phyloP scores from a whole-genome alignment of 2,797 vertebrate genomes.

The Phoxinus dragarum region DNA sequence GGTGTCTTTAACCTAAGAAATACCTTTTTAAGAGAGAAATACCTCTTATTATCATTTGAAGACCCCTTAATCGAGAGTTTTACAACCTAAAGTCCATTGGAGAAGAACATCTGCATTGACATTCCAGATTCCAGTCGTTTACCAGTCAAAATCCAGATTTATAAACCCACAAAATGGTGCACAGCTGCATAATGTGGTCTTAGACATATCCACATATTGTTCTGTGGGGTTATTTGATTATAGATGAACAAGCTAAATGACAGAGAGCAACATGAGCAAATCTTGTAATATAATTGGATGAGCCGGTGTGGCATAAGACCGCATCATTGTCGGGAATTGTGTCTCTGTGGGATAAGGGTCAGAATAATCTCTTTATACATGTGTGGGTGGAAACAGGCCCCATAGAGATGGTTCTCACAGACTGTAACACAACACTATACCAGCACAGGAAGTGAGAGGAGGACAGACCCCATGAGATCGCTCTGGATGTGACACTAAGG shows the following conservation, averaged over 20 bases:
- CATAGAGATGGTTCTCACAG: slow-evolving; percentile 55
- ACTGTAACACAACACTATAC: slow-evolving; percentile 50
- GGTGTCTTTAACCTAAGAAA: background rate
- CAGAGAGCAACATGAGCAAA: slow-evolving; percentile 54
- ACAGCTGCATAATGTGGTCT: background rate
- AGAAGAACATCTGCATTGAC: background rate
- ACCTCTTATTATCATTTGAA: background rate
- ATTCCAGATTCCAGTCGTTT: background rate
- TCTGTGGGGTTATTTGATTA: slow-evolving; percentile 11
- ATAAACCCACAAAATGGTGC: background rate
- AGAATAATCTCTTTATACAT: slow-evolving; percentile 70
- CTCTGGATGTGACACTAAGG: slow-evolving; percentile 24
- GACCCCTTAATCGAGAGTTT: background rate
- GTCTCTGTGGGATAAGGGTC: slow-evolving; percentile 59
- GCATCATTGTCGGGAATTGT: slow-evolving; percentile 61
- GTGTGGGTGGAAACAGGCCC: slow-evolving; percentile 62
- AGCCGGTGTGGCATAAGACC: background rate
- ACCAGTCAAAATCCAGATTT: slow-evolving; percentile 13
- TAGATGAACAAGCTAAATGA: slow-evolving; percentile 55
- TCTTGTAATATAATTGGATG: slow-evolving; percentile 57
- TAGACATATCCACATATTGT: background rate
- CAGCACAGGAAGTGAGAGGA: slow-evolving; percentile 28
- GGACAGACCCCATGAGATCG: slow-evolving; percentile 16
- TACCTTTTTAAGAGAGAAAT: background rate
- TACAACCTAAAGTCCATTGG: background rate